Conservation (phyloP, 2,888 invertebrate species). For the Platerodrilus igneus region DNA sequence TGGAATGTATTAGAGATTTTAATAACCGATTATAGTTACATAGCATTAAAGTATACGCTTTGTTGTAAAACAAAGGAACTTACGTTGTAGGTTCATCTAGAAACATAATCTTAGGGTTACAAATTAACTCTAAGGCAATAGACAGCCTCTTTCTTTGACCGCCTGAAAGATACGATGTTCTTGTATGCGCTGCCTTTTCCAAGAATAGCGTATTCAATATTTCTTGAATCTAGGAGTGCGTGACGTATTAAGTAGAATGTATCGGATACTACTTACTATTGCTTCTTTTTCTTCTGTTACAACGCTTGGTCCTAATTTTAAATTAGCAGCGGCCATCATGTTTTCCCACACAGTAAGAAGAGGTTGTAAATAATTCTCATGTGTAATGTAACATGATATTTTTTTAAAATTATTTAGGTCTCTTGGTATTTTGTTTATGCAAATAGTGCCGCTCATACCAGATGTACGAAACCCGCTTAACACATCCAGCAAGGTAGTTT, state of each 20-base stretch:
- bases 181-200: constrained; percentile 72
- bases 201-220: constrained; percentile 81
- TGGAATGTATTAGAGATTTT: too few relatives aligned
- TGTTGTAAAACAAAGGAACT: too few relatives aligned
- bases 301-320: constrained; percentile 70
- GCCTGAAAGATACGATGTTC: constrained; percentile 77
- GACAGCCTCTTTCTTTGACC: constrained; percentile 92
- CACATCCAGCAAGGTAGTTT: constrained; percentile 14
- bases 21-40: too few relatives aligned
- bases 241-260: not conserved
- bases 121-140: constrained; percentile 90
- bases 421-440: not conserved
- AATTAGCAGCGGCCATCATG: constrained; percentile 80
- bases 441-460: constrained; percentile 9
- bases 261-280: constrained; percentile 44
- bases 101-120: constrained; percentile 93
- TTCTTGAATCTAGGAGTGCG: constrained; percentile 71
- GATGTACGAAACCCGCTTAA: constrained; percentile 10
- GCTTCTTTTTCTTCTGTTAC: constrained; percentile 64
- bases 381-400: constrained; percentile 15
- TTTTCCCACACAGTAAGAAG: constrained; percentile 74
- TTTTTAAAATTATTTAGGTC: constrained; percentile 12
- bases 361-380: constrained; percentile 14
- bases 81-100: constrained; percentile 93
- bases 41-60: too few relatives aligned